Base-by-base conservation (phyloP, 2,797 vertebrate genomes). In the Percopsis omiscomaycus region DNA sequence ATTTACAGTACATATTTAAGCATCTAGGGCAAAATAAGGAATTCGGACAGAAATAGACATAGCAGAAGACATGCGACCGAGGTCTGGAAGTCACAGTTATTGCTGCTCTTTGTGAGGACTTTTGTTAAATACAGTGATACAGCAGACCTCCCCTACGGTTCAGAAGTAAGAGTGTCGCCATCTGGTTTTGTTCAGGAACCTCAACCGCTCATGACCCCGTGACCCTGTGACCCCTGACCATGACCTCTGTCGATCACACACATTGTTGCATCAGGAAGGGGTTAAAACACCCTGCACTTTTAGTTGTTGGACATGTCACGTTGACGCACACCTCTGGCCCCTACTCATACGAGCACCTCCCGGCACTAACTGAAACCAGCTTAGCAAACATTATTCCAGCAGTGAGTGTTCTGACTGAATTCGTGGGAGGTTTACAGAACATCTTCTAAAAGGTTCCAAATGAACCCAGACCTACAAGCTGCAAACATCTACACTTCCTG, bases 361-460 rank as follows among this genome's bases (percentile, higher is more conserved):
- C 55, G 55, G 55, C 63, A 73, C 58, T 68, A 87, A 90, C 80
- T 82, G 49, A 69, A 84, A 80, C 78, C 84, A 87, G 77, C 82
- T 86, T 75, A 48, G 76, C 70, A 84, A 87, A 88, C 81, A 85
- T 81, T 83, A 71, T 79, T 80, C 56, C 70, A 76, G 77, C 72
- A 82, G 76, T 86, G 79, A 74, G 59, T 73, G 76, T 84, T 80
- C 77, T 65, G 5, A 66, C 66, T 62, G 62, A 67, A 64, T 57
- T 45, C 37, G 55, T 1, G 50, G 60, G 66, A 76, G 66, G 69
- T 58, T 79, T 56, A 51, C 46, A 49, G 16, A 61, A 59, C 22
- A 54, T 27, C 10, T 0, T 13, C 71, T 59, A 73, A 69, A 74
- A 67, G 73, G 11, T 57, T 65, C 55, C 37, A 50, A 4, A 32